These are phyloP conservation scores for Leptinotarsa tumamoca DNA, from an alignment of 2,888 invertebrate species.

Conservation along the genomic window DNA sequence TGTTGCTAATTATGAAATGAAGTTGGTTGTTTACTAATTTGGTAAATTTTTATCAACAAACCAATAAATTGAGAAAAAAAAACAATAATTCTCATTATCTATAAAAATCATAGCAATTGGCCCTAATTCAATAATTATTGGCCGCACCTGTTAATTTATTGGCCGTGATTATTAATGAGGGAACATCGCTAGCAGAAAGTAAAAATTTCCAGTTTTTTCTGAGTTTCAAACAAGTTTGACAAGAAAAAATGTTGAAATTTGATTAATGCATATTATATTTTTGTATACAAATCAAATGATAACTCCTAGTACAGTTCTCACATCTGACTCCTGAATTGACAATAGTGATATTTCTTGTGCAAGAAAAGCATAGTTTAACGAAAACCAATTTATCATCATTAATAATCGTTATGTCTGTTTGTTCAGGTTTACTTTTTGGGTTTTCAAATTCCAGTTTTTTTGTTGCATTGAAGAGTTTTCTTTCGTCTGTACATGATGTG, in stretches of 20 bases:
- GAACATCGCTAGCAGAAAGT: neutral
- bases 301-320: neutral
- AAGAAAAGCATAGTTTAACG: neutral
- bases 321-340: neutral
- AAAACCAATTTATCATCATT: neutral
- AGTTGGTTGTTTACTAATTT: neutral
- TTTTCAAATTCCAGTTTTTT: neutral
- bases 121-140: neutral
- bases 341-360: constrained; percentile 1
- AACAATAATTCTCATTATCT: neutral
- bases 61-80: neutral
- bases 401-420: neutral
- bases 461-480: constrained; percentile 1
- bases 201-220: neutral
- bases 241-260: neutral
- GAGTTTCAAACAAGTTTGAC: neutral
- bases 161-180: neutral
- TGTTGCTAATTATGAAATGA: neutral
- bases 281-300: constrained; percentile 3
- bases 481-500: neutral
- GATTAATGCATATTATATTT: neutral
- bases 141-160: neutral
- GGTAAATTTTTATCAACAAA: neutral
- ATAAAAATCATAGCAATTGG: neutral
- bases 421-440: neutral